These are phyloP conservation scores for Cybosia mesomella DNA, from an alignment of 2,888 invertebrate species.

Conservation along the genomic window DNA sequence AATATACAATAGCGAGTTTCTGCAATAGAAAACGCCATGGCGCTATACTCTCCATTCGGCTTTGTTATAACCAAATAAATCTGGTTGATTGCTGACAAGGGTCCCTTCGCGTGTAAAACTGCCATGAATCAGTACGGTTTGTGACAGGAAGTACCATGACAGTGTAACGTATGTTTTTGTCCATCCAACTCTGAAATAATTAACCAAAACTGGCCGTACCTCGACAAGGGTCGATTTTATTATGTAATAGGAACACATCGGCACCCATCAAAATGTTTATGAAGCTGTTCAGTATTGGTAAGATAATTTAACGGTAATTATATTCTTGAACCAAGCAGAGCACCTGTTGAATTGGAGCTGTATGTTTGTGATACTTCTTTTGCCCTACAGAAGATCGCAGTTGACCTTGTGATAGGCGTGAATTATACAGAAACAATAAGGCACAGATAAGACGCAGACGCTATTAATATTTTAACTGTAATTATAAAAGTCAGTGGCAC, in stretches of 20 bases:
- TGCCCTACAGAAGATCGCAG: too few relatives aligned
- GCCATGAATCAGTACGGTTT: not conserved
- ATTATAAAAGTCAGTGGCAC: too few relatives aligned
- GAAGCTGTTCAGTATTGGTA: not conserved
- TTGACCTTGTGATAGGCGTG: too few relatives aligned
- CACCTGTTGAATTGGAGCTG: too few relatives aligned
- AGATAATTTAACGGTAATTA: too few relatives aligned
- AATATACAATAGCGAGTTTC: not conserved
- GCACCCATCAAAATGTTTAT: not conserved
- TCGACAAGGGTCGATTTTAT: not conserved
- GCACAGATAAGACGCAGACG: too few relatives aligned
- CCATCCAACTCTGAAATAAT: not conserved
- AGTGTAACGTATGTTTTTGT: not conserved
- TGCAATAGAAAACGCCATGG: not conserved
- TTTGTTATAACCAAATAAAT: conserved; percentile 10
- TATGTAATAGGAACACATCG: not conserved
- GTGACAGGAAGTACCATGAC: not conserved
- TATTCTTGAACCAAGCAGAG: too few relatives aligned
- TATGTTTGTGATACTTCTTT: too few relatives aligned
- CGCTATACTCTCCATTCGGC: not conserved
- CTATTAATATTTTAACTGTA: too few relatives aligned
- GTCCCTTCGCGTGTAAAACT: conserved; percentile 1
- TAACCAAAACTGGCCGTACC: not conserved
- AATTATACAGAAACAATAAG: too few relatives aligned
- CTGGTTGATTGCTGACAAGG: conserved; percentile 4